Percentiles rank a stretch among this genome's conserved stretches.
Conservation (phyloP, 2,113 vertebrate genomes). For the Odontesthes bonariensis region DNA sequence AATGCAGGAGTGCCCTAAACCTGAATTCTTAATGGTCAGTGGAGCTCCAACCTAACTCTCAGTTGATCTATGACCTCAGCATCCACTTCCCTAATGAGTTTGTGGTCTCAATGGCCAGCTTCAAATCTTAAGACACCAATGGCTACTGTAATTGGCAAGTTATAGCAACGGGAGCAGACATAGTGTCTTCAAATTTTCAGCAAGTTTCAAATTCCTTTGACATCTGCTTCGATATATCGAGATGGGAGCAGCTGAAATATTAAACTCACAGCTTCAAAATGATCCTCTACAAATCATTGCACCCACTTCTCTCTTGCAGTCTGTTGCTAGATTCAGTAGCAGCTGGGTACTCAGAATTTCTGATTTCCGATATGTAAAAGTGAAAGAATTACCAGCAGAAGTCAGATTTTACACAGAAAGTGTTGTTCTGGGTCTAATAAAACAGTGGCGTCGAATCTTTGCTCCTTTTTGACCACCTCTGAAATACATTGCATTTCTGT, state of each 20-base stretch:
- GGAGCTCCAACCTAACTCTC: neutral
- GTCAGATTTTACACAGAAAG: too few relatives aligned
- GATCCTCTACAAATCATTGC: neutral
- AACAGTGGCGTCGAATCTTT: too few relatives aligned
- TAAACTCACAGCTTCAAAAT: neutral
- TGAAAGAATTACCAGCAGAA: too few relatives aligned
- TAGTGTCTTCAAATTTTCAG: neutral
- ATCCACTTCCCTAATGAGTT: neutral
- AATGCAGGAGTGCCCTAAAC: neutral
- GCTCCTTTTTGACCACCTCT: too few relatives aligned
- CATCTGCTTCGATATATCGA: too few relatives aligned
- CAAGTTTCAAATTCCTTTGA: too few relatives aligned
- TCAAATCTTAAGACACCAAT: too few relatives aligned
- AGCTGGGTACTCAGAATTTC: too few relatives aligned
- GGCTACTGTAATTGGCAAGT: neutral
- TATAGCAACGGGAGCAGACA: neutral
- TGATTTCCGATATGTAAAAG: too few relatives aligned
- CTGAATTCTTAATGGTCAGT: neutral
- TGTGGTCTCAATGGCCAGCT: neutral
- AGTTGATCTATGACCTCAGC: neutral
- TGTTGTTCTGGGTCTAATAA: too few relatives aligned
- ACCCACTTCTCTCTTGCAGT: neutral
- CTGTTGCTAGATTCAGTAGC: too few relatives aligned
- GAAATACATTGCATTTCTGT: neutral
- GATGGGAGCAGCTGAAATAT: neutral